Percentiles rank a stretch among this genome's conserved stretches.
phyloP scores from a whole-genome alignment of 2,888 invertebrate genomes.

The Cataglyphis albicans region DNA sequence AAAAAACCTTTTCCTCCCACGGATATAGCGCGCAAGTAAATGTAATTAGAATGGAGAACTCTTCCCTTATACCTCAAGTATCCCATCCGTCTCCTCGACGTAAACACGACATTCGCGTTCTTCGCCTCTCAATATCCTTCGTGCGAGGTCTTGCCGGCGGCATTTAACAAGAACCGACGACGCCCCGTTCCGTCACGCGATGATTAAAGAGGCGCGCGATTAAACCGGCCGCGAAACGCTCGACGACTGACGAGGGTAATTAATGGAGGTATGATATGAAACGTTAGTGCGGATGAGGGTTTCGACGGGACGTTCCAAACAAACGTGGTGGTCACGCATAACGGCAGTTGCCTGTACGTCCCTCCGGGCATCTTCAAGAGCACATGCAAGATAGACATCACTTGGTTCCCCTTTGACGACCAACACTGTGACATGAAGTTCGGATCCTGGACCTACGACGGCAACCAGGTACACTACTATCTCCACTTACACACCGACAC shows the following conservation, averaged over 20 bases:
- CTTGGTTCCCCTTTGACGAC: conserved; percentile 99
- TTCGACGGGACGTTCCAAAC: conserved; percentile 99
- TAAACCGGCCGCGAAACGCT: conserved; percentile 25
- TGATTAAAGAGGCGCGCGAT: conserved; percentile 42
- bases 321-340: conserved; percentile 99
- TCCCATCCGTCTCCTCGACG: conserved; percentile 24
- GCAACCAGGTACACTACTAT: conserved; percentile 93
- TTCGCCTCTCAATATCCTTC: conserved; percentile 37
- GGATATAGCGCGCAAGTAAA: conserved; percentile 10
- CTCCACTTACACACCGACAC: conserved; percentile 80
- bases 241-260: conserved; percentile 63
- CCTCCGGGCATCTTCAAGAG: conserved; percentile 99
- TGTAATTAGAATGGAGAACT: conserved; percentile 43
- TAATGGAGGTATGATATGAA: conserved; percentile 78
- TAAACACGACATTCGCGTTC: conserved; percentile 17
- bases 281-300: conserved; percentile 98
- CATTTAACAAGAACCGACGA: conserved; percentile 20
- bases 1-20: not conserved
- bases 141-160: conserved; percentile 22
- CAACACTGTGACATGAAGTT: conserved; percentile 99
- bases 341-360: conserved; percentile 99
- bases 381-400: conserved; percentile 99
- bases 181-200: conserved; percentile 22
- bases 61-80: not conserved
- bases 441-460: conserved; percentile 99